Evolutionary conservation across 2,113 vertebrate species (phyloP).

Genomic region (Alethe castanea): DNA sequence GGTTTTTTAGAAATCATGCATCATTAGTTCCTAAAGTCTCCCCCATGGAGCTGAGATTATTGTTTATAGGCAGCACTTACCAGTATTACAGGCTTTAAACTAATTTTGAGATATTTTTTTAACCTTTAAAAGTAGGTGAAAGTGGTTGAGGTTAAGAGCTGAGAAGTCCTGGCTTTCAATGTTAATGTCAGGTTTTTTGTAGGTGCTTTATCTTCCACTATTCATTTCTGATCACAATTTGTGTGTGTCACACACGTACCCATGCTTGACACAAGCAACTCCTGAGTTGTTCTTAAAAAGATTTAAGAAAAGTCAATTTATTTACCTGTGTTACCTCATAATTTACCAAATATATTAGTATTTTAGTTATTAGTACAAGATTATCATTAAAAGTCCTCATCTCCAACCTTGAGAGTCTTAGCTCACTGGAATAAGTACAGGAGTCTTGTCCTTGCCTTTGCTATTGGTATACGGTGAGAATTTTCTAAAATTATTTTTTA

Average conservation of each 20-base stretch:
- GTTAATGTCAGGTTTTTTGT: neutral
- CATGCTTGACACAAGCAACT: neutral
- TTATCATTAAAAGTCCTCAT: neutral
- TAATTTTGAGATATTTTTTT: neutral
- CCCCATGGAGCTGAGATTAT: neutral
- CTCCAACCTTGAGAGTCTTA: neutral
- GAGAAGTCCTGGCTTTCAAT: neutral
- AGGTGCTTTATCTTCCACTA: neutral
- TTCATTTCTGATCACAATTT: neutral
- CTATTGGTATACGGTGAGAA: neutral
- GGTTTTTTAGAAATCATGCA: neutral
- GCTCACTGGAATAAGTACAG: neutral
- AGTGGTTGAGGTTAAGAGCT: neutral
- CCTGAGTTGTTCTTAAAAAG: neutral
- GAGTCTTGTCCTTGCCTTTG: neutral
- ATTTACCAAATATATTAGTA: neutral
- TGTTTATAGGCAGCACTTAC: neutral
- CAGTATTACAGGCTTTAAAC: neutral
- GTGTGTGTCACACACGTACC: neutral
- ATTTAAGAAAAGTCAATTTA: neutral
- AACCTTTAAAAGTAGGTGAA: neutral
- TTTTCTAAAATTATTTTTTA: neutral
- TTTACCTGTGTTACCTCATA: neutral
- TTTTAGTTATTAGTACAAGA: neutral
- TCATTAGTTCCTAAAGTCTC: neutral